Evolutionary conservation across 2,888 invertebrate genomes (phyloP).

Genomic region (Rhagonycha lutea): DNA sequence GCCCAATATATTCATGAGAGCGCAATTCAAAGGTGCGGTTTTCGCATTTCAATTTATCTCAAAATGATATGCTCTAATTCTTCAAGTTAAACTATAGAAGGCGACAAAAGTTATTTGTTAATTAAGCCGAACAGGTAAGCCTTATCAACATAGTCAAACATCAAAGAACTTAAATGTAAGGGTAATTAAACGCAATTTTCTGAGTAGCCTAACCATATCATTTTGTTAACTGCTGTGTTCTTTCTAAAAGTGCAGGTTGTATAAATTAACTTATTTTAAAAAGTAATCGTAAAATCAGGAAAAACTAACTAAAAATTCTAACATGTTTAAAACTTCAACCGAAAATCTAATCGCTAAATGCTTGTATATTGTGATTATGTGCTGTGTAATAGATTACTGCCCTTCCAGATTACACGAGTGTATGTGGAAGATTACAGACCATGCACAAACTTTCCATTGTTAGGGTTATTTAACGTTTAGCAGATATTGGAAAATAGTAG

Average conservation of each 20-base stretch:
- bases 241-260: not conserved
- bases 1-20: not conserved
- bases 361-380: no score
- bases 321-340: no score
- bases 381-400: no score
- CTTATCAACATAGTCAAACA: not conserved
- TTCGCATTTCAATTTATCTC: not conserved
- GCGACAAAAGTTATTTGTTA: not conserved
- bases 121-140: not conserved
- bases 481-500: no score
- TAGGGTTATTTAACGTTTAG: no score
- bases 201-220: not conserved
- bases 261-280: not conserved
- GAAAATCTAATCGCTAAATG: no score
- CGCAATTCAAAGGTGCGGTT: not conserved
- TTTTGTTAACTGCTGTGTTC: not conserved
- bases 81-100: no score
- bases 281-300: no score
- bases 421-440: no score
- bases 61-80: not conserved
- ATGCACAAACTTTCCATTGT: no score
- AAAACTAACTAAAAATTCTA: no score
- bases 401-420: no score
- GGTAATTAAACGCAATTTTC: not conserved
- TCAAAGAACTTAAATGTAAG: not conserved